Base-by-base conservation (phyloP, 2,113 vertebrate species). In the Pterocles burchelli region DNA sequence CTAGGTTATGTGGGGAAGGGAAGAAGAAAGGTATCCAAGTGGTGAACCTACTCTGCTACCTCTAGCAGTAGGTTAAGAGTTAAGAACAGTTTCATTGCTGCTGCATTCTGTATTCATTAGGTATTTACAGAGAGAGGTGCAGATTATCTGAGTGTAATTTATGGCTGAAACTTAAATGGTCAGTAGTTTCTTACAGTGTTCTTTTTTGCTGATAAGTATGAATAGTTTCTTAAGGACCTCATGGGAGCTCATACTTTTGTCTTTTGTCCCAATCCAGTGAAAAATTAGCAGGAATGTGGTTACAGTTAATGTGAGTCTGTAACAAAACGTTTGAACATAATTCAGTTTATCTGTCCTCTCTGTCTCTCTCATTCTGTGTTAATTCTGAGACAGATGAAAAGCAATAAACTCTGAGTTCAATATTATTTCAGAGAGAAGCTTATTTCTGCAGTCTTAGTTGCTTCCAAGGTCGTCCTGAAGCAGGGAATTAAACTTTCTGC, bases 401-500 rank as follows among this genome's bases (percentile, higher is more conserved):
- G 31, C 54, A 80, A 20, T 83, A 52, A 88, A 73, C 17, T 84
- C 15, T 66, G 25, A 26, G 41, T 87, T 67, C 82, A 34, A 78
- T 75, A 41, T 57, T 48, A 52, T 68, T 90, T 93, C 49, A 17
- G 45, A 49, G 36, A 73, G 33, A 46, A 76, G 66, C 57, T 82
- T 76, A 31, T 75, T 91, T 89, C 52, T 88, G 49, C 28, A 14
- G 46, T 17, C 1, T 3, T 78, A 21, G 9, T 70, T 49, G 12
- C 45, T 65, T 59, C 41, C 61, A 74, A 87, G 70, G 57, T 89
- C 2, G 0, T 91, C 21, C 21, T 91, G 4, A 6, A 62, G 49
- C 74, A 73, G 36, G 54, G 54, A 62, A 31, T 26, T 41, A 62
- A 89, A 75, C 67, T 95, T 92, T 46, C 51, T 84, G 19, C 25